A percentile compares a stretch with the other conserved stretches of the same genome.
These are phyloP conservation scores for Eufriesea mexicana DNA, from an alignment of 1,140 invertebrate species.

Conservation along the genomic window DNA sequence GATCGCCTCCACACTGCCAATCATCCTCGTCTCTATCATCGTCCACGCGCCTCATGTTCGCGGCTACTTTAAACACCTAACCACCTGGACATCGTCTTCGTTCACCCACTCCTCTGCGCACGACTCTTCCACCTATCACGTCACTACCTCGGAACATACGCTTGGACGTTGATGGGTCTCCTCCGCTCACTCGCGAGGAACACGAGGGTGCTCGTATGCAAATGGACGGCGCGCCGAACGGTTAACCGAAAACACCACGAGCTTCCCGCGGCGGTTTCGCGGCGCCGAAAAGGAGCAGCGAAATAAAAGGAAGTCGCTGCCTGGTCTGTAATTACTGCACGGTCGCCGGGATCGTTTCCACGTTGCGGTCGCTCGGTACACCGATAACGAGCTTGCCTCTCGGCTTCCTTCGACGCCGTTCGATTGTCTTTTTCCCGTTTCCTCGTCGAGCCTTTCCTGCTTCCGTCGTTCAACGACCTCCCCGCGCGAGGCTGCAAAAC, in stretches of 20 bases:
- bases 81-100: neutral
- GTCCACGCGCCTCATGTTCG: neutral
- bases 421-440: constrained; percentile 21
- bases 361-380: constrained; percentile 34
- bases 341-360: constrained; percentile 30
- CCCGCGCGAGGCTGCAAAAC: constrained; percentile 78
- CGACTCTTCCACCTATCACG: too few relatives aligned
- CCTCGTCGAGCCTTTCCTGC: constrained; percentile 51
- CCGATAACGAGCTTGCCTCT: constrained; percentile 36
- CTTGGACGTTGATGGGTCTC: neutral
- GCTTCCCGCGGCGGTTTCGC: neutral
- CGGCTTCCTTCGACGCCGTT: neutral
- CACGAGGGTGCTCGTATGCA: neutral
- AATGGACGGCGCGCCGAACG: neutral
- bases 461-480: constrained; percentile 71
- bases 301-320: neutral
- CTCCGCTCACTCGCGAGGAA: neutral
- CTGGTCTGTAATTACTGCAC: constrained; percentile 20
- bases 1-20: neutral
- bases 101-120: too few relatives aligned
- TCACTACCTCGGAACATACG: too few relatives aligned
- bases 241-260: neutral
- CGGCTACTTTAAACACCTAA: too few relatives aligned
- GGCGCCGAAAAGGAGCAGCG: neutral
- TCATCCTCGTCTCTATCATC: neutral